phyloP scores from a whole-genome alignment of 2,888 invertebrate species.

The Rhamphomyia laevipes region DNA sequence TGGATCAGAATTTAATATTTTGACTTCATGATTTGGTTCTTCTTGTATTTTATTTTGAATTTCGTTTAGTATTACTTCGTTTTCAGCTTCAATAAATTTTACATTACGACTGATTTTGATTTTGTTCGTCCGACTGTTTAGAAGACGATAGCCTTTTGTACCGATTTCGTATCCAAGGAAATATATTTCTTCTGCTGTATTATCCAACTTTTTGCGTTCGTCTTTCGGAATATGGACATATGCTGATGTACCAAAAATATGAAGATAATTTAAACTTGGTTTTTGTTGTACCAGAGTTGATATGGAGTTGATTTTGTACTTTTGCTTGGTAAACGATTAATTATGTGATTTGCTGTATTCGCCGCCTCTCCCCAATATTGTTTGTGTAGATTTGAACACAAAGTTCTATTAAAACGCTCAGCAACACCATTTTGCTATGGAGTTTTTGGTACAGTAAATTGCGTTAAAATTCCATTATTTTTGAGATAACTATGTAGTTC shows the following conservation, averaged over 20 bases:
- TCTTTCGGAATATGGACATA: slow-evolving; percentile 9
- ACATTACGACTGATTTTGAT: slow-evolving; percentile 11
- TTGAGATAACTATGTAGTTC: slow-evolving; percentile 13
- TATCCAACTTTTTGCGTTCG: slow-evolving; percentile 12
- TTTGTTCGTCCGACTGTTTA: slow-evolving; percentile 2
- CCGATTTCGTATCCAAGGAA: slow-evolving; percentile 14
- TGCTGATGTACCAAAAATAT: slow-evolving; percentile 5
- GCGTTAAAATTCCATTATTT: slow-evolving; percentile 17
- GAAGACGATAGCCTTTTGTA: too few species aligned
- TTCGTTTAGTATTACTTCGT: not conserved
- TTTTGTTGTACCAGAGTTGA: slow-evolving; percentile 12
- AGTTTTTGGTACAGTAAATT: slow-evolving; percentile 15
- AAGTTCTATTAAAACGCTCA: slow-evolving; percentile 17
- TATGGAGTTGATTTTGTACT: slow-evolving; percentile 7
- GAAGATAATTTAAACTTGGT: slow-evolving; percentile 1
- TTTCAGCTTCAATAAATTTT: not conserved
- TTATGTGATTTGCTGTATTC: slow-evolving; percentile 4
- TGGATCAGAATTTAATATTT: not conserved
- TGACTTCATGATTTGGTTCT: not conserved
- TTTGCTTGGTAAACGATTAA: not conserved
- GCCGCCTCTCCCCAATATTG: slow-evolving; percentile 4
- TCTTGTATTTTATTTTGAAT: not conserved
- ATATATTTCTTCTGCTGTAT: slow-evolving; percentile 6
- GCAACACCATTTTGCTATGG: slow-evolving; percentile 21
- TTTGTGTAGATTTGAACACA: not conserved